Percentiles rank a stretch among this genome's conserved stretches.
These are phyloP conservation scores for Rhopalosiphum maidis DNA, from an alignment of 1,140 invertebrate genomes.

Conservation along the genomic window DNA sequence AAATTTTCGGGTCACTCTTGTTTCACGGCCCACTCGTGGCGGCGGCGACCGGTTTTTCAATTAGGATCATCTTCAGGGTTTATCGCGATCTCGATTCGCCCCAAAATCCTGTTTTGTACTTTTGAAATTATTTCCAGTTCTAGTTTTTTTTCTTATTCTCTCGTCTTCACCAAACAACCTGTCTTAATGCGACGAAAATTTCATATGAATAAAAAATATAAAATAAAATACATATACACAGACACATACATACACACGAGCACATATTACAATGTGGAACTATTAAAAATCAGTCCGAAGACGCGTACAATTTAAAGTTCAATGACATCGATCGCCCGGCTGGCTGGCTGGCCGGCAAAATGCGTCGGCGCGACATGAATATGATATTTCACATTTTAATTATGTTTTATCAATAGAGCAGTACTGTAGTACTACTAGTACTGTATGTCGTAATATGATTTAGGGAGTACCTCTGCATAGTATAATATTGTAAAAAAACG, in stretches of 20 bases:
- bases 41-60: slow-evolving; percentile 53
- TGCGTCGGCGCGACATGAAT: slow-evolving; percentile 24
- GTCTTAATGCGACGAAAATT: slow-evolving; percentile 54
- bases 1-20: slow-evolving; percentile 57
- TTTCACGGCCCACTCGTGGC: slow-evolving; percentile 52
- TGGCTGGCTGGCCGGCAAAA: not conserved
- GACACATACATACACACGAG: not conserved
- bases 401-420: not conserved
- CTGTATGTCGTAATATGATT: not conserved
- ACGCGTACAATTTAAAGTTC: slow-evolving; percentile 46
- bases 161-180: slow-evolving; percentile 43
- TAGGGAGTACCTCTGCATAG: not conserved
- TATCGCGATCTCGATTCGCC: slow-evolving; percentile 55
- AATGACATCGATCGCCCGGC: slow-evolving; percentile 12
- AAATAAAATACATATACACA: not conserved
- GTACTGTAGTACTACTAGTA: not conserved
- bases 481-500: not conserved
- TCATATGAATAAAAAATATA: slow-evolving; percentile 31
- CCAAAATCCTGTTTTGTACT: slow-evolving; percentile 55
- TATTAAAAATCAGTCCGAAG: slow-evolving; percentile 57
- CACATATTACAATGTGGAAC: slow-evolving; percentile 48
- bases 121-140: slow-evolving; percentile 55
- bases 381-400: slow-evolving; percentile 42
- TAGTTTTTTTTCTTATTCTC: slow-evolving; percentile 37
- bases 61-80: slow-evolving; percentile 57